phyloP scores from a whole-genome alignment of 2,888 invertebrate genomes.

The Epirrhoe alternata region DNA sequence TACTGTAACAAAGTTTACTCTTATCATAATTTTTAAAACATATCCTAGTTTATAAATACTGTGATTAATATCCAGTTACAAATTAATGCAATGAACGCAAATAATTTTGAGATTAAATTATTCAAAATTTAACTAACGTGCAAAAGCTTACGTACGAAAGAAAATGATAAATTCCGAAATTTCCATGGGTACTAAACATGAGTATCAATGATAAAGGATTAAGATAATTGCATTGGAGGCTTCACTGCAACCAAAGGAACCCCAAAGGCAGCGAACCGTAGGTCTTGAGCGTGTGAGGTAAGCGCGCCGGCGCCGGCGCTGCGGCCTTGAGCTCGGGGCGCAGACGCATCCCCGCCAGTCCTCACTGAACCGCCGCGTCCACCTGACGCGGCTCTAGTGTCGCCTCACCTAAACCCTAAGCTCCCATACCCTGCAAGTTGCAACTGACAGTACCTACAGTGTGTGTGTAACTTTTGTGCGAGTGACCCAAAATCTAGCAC shows the following conservation, averaged over 20 bases:
- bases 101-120: too few relatives aligned
- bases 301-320: conserved; percentile 47
- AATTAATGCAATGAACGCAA: too few relatives aligned
- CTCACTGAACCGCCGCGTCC: conserved; percentile 80
- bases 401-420: conserved; percentile 50
- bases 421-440: conserved; percentile 38
- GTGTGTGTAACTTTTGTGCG: conserved; percentile 73
- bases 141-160: background rate
- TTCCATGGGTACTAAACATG: background rate
- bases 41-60: too few relatives aligned
- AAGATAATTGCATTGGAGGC: conserved; percentile 10
- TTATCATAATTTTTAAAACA: too few relatives aligned
- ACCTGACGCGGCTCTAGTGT: conserved; percentile 78
- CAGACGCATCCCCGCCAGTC: conserved; percentile 70
- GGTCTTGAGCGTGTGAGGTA: conserved; percentile 49
- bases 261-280: conserved; percentile 46
- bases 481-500: conserved; percentile 62
- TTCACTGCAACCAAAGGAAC: conserved; percentile 34
- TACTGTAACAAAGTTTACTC: too few relatives aligned
- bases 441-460: conserved; percentile 50
- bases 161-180: background rate
- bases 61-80: too few relatives aligned
- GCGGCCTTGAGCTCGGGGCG: conserved; percentile 62
- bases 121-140: background rate
- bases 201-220: background rate